Evolutionary conservation across 2,888 invertebrate genomes (phyloP).

Genomic region (Drosophila percnosoma): DNA sequence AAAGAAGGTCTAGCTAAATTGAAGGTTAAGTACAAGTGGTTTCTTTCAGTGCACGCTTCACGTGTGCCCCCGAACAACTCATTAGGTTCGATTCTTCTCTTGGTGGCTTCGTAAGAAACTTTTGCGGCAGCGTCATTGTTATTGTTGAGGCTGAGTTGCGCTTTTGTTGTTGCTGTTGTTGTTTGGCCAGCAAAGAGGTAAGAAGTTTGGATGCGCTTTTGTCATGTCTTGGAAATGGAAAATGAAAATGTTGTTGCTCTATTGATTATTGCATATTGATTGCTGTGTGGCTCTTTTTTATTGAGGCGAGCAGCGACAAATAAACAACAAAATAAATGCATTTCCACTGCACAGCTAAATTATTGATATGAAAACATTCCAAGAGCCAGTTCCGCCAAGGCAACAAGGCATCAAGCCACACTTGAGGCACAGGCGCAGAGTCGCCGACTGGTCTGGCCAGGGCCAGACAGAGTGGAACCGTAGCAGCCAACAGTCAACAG

Average conservation of each 20-base stretch:
- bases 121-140: slow-evolving; percentile 79
- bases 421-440: slow-evolving; percentile 29
- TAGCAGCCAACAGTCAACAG: slow-evolving; percentile 66
- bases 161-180: slow-evolving; percentile 48
- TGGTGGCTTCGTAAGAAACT: slow-evolving; percentile 71
- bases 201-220: slow-evolving; percentile 80
- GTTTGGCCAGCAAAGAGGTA: slow-evolving; percentile 41
- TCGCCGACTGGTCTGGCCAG: slow-evolving; percentile 79
- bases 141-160: slow-evolving; percentile 69
- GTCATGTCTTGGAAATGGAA: slow-evolving; percentile 65
- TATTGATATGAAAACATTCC: slow-evolving; percentile 69
- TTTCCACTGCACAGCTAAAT: slow-evolving; percentile 52
- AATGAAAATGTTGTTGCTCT: slow-evolving; percentile 79
- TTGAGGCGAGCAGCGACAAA: slow-evolving; percentile 74
- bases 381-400: slow-evolving; percentile 30
- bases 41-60: slow-evolving; percentile 41
- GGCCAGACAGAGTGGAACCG: slow-evolving; percentile 80
- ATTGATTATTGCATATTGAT: slow-evolving; percentile 80
- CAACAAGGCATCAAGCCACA: slow-evolving; percentile 10
- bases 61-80: slow-evolving; percentile 65
- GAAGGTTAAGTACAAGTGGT: not conserved
- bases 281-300: slow-evolving; percentile 75
- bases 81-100: slow-evolving; percentile 81
- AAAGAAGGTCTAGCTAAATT: not conserved
- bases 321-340: slow-evolving; percentile 53